Conservation (phyloP, 2,113 vertebrate species). For the Channa maculata region DNA sequence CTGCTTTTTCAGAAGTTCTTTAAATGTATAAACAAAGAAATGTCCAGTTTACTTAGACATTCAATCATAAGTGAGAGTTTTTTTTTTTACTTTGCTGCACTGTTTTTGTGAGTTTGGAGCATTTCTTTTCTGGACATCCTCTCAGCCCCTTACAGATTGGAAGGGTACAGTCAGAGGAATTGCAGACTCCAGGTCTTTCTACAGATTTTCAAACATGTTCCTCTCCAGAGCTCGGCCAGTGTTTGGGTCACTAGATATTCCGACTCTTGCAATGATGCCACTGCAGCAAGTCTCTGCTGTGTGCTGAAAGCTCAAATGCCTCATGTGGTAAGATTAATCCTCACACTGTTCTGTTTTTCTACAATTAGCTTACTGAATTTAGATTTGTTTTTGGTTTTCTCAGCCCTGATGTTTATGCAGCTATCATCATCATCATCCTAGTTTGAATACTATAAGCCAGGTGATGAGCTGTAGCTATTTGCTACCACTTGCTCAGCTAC, state of each 20-base stretch:
- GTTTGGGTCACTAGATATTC: neutral
- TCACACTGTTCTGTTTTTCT: neutral
- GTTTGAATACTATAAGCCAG: neutral
- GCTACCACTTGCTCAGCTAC: slow-evolving; percentile 2
- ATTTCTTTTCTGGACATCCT: neutral
- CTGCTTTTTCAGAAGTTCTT: neutral
- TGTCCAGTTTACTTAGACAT: neutral
- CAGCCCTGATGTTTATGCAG: neutral
- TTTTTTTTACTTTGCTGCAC: no score
- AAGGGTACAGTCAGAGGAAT: neutral
- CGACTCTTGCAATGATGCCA: neutral
- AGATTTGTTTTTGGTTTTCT: neutral
- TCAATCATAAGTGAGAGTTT: no score
- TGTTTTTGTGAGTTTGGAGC: no score
- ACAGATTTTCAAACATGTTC: slow-evolving; percentile 4
- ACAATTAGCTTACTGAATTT: neutral
- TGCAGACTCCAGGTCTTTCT: neutral
- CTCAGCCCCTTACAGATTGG: neutral
- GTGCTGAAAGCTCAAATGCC: neutral
- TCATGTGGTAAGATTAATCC: neutral
- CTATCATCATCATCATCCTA: neutral
- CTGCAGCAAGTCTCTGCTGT: neutral
- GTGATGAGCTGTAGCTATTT: neutral
- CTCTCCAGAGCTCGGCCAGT: neutral
- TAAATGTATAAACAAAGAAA: neutral